Percentiles rank a stretch among this genome's conserved stretches.
Conservation (phyloP, 2,888 invertebrate genomes). For the Aradus depressus region DNA sequence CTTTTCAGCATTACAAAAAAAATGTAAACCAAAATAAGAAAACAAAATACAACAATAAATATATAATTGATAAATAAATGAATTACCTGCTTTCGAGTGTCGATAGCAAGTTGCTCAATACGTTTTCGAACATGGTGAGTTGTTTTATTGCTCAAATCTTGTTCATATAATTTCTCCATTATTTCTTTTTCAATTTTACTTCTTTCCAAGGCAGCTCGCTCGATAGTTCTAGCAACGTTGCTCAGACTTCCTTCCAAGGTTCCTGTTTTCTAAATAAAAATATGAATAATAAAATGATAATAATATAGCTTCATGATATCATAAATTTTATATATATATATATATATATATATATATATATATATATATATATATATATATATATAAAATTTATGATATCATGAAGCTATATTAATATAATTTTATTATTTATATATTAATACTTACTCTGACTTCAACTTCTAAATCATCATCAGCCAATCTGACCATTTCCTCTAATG, state of each 20-base stretch:
- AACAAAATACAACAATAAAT: neutral
- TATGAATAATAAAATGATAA: neutral
- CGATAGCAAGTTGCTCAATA: constrained; percentile 9
- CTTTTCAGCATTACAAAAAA: too few species aligned
- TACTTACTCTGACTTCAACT: constrained; percentile 4
- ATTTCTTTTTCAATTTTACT: constrained; percentile 7
- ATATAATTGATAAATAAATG: neutral
- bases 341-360: neutral
- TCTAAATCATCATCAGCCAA: neutral
- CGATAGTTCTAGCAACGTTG: too few species aligned
- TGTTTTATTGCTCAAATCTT: constrained; percentile 6
- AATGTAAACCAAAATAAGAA: neutral
- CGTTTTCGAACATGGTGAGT: constrained; percentile 7
- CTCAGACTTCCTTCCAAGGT: too few species aligned
- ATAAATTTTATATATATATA: neutral
- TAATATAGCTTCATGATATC: neutral
- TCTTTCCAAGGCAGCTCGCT: constrained; percentile 4
- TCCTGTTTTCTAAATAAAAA: too few species aligned
- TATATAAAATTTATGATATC: neutral
- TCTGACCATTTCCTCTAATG: constrained; percentile 11
- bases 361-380: neutral
- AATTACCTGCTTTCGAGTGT: constrained; percentile 12
- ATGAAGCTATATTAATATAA: neutral
- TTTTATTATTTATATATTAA: too few species aligned
- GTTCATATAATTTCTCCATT: constrained; percentile 8